Evolutionary conservation across 1,140 invertebrate genomes (phyloP).

Genomic region (Halesus radiatus): DNA sequence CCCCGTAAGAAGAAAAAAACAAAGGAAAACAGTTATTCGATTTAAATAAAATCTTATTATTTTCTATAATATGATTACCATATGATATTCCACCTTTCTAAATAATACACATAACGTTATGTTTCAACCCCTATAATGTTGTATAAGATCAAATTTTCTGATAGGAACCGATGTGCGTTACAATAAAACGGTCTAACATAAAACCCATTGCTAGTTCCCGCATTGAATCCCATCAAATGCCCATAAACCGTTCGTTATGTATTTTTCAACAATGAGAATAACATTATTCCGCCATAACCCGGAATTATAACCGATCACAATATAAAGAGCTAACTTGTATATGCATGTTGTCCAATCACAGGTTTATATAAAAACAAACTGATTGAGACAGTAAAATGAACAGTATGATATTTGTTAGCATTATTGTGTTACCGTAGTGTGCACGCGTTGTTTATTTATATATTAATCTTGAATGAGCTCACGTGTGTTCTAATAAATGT

Average conservation of each 20-base stretch:
- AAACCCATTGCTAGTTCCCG: constrained; percentile 40
- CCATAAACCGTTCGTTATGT: constrained; percentile 50
- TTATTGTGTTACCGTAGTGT: too few relatives aligned
- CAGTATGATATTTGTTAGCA: too few relatives aligned
- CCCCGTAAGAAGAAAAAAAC: too few relatives aligned
- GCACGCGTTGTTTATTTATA: too few relatives aligned
- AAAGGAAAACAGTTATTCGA: too few relatives aligned
- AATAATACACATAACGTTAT: constrained; percentile 17
- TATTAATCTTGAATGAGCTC: too few relatives aligned
- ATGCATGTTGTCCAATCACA: neutral
- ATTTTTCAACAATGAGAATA: constrained; percentile 55
- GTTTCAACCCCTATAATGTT: constrained; percentile 39
- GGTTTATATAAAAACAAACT: constrained; percentile 7
- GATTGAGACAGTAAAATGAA: neutral
- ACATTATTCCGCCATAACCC: constrained; percentile 48
- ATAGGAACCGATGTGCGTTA: constrained; percentile 42
- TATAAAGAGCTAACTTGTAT: constrained; percentile 11
- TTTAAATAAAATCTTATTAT: too few relatives aligned
- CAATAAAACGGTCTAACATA: constrained; percentile 48
- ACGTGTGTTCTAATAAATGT: too few relatives aligned
- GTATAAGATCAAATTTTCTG: constrained; percentile 52
- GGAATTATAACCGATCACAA: constrained; percentile 44
- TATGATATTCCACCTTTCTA: constrained; percentile 12
- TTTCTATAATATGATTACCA: too few relatives aligned
- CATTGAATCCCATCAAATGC: constrained; percentile 48